These are phyloP conservation scores for Ctenoplectra terminalis DNA, from an alignment of 1,140 invertebrate genomes.

Conservation along the genomic window DNA sequence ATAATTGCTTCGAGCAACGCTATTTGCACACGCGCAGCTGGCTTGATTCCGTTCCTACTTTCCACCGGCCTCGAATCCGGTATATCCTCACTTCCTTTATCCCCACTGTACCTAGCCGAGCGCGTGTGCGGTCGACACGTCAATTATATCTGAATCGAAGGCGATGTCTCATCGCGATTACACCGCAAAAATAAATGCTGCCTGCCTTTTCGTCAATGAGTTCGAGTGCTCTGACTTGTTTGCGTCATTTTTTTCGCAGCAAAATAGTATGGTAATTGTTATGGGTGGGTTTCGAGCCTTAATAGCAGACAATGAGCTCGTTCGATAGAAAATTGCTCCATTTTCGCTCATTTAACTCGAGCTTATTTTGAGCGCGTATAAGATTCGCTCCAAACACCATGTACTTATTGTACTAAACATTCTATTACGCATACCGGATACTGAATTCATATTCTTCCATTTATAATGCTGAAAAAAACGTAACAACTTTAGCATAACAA, in stretches of 20 bases:
- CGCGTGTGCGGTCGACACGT: slow-evolving; percentile 59
- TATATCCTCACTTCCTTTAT: slow-evolving; percentile 41
- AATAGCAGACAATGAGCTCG: background rate
- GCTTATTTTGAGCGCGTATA: background rate
- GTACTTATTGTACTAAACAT: background rate
- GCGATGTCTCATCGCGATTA: slow-evolving; percentile 22
- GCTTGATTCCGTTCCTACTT: slow-evolving; percentile 36
- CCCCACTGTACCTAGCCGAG: slow-evolving; percentile 13
- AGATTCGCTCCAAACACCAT: background rate
- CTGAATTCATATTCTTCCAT: no score
- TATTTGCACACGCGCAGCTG: background rate
- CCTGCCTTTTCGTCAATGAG: background rate
- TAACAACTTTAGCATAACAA: no score
- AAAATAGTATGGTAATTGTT: background rate
- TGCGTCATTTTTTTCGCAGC: background rate
- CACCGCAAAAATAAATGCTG: background rate
- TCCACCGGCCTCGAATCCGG: slow-evolving; percentile 31
- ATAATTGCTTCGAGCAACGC: background rate
- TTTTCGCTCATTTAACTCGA: no score
- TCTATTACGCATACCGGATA: background rate
- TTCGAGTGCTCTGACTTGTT: background rate
- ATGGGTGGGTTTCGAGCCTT: background rate
- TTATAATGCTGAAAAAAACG: no score
- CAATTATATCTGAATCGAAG: slow-evolving; percentile 60
- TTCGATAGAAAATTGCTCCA: background rate